Evolutionary conservation across 2,797 vertebrate genomes (phyloP).

Genomic region (Denticeps clupeoides): DNA sequence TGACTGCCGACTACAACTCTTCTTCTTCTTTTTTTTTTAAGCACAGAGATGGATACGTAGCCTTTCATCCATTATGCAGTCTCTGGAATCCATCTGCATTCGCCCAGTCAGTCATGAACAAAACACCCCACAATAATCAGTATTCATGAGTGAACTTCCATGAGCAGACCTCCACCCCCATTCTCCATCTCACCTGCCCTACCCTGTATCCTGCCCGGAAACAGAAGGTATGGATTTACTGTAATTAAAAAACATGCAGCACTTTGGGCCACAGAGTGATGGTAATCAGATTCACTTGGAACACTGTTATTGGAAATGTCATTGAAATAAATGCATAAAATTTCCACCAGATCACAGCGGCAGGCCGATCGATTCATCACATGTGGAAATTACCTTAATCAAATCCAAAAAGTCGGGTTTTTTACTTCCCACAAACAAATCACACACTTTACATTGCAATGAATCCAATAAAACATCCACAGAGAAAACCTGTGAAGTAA

Average conservation of each 20-base stretch:
- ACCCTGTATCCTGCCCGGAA: not conserved
- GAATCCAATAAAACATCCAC: not conserved
- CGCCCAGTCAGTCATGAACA: constrained; percentile 35
- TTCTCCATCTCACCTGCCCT: not conserved
- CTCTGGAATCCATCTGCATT: constrained; percentile 38
- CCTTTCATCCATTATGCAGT: constrained; percentile 49
- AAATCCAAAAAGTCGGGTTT: no score
- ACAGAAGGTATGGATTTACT: not conserved
- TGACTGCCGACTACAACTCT: constrained; percentile 20
- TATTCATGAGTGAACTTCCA: constrained; percentile 8
- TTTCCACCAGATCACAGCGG: no score
- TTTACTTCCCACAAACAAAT: no score
- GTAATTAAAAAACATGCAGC: not conserved
- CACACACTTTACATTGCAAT: no score
- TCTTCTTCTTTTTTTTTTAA: not conserved
- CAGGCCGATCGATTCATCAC: no score
- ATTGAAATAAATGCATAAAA: not conserved
- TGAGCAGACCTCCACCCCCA: no score
- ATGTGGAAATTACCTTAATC: no score
- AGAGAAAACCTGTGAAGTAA: constrained; percentile 41
- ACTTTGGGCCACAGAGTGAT: not conserved
- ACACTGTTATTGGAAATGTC: not conserved
- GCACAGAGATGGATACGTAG: constrained; percentile 23
- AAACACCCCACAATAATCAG: constrained; percentile 22
- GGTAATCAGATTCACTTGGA: not conserved